Base-by-base conservation (phyloP, 2,888 invertebrate genomes). In the Lepidocyrtinus sp. region DNA sequence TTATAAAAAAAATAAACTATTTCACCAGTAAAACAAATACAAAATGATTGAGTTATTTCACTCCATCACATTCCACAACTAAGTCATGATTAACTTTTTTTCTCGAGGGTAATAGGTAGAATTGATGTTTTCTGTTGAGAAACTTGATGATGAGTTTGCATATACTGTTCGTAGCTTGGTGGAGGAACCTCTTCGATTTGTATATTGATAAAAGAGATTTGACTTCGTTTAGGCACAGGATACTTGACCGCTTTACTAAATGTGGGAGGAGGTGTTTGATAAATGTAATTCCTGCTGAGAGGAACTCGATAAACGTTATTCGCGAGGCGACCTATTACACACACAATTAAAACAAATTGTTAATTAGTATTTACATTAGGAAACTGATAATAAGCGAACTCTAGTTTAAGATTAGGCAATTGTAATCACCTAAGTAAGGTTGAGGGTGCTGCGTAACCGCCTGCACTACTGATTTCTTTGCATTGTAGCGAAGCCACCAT, bases 151-250 rank as follows among this genome's bases (percentile, higher is more conserved):
- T 81, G 76, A 24, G 77, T 9, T 70, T 74, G 68, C 0, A 85
- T 65, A 59, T 82, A 85, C n/a, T 85, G 81, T 45, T 81, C 62
- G 59, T 85, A 85, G 0, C 79, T 81, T 67, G 85, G 85, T 21
- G 84, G 84, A 17, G 85, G 85, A 55, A 65, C 21, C 9, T 83
- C 83, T 36, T 75, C 65, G 36, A 72, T 75, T 24, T 77, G 76
- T 5, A 76, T 26, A 25, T 65, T 59, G 26, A 24, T 59, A 25
- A 71, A 50, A 7, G 71, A 67, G 27, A 65, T 9, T 1, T 5
- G 9, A n/a, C n/a, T n/a, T 26, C 64, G 25, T 5, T 21, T 62
- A 3, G 81, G 81, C 25, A 72, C 50, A 1, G 81, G 74, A 46
- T 15, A 73, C n/a, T 79, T 80, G 1, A 82, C 45, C 1, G 82